Conservation (phyloP, 2,113 vertebrate species). For the Bambusicola thoracicus region DNA sequence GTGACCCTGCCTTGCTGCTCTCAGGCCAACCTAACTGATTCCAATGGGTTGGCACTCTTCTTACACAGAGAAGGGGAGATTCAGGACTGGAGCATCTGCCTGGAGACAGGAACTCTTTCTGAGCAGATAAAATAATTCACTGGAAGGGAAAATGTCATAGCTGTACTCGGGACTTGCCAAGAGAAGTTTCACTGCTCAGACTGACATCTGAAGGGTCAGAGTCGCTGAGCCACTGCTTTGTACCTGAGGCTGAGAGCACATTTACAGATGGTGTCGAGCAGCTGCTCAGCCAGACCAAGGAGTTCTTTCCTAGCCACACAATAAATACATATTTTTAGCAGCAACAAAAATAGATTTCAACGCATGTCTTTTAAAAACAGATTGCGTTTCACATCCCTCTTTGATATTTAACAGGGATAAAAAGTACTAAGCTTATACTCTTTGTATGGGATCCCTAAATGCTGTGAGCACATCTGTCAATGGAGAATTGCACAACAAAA, state of each 20-base stretch:
- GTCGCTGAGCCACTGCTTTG: not conserved
- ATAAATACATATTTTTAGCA: conserved; percentile 42
- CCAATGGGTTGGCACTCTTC: not conserved
- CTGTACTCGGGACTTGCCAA: not conserved
- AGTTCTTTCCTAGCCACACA: conserved; percentile 1
- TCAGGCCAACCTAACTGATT: not conserved
- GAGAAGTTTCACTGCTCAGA: not conserved
- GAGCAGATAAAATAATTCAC: not conserved
- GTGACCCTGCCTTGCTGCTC: not conserved
- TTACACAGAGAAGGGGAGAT: not conserved
- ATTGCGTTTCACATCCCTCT: conserved; percentile 50
- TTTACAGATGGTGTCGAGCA: not conserved
- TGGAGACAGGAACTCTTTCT: not conserved
- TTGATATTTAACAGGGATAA: conserved; percentile 55
- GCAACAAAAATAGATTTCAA: conserved; percentile 38
- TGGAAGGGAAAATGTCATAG: not conserved
- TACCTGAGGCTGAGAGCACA: not conserved
- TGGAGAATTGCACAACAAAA: conserved; percentile 29
- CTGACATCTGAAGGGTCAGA: not conserved
- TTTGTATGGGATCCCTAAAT: not conserved
- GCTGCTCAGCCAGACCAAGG: not conserved
- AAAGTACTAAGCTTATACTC: conserved; percentile 45
- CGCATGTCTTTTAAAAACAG: conserved; percentile 43
- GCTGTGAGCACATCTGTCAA: conserved; percentile 44
- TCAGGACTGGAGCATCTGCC: not conserved